Conservation (phyloP, 1,140 invertebrate genomes). For the Bombus cullumanus region DNA sequence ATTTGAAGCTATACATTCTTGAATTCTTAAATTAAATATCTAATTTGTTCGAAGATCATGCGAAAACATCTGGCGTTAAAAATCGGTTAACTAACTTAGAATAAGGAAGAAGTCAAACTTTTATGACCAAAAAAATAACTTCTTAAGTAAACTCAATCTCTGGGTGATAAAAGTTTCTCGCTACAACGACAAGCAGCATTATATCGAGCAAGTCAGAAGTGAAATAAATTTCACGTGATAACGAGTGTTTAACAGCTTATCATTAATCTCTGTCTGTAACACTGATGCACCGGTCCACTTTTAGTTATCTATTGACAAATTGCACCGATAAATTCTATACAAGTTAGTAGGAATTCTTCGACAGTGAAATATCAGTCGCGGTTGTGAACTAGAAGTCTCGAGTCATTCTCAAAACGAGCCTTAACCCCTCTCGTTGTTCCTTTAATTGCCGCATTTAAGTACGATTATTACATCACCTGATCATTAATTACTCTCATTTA, state of each 20-base stretch:
- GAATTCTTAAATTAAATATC: neutral
- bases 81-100: no score
- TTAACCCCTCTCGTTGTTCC: neutral
- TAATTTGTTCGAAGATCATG: neutral
- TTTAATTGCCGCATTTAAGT: neutral
- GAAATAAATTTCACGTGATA: neutral
- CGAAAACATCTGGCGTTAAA: neutral
- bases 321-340: neutral
- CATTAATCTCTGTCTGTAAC: neutral
- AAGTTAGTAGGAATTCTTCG: neutral
- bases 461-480: neutral
- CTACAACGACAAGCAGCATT: neutral
- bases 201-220: neutral
- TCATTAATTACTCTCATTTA: neutral
- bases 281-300: neutral
- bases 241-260: neutral
- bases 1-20: neutral
- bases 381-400: neutral
- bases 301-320: slow-evolving; percentile 1
- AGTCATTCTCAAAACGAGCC: neutral
- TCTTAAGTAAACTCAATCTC: neutral
- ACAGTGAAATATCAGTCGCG: neutral
- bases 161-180: neutral
- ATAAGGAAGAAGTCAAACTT: neutral
- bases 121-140: neutral